Percentiles rank a stretch among this genome's conserved stretches.
phyloP scores from a whole-genome alignment of 1,140 invertebrate genomes.

The Steinernema khuongi region DNA sequence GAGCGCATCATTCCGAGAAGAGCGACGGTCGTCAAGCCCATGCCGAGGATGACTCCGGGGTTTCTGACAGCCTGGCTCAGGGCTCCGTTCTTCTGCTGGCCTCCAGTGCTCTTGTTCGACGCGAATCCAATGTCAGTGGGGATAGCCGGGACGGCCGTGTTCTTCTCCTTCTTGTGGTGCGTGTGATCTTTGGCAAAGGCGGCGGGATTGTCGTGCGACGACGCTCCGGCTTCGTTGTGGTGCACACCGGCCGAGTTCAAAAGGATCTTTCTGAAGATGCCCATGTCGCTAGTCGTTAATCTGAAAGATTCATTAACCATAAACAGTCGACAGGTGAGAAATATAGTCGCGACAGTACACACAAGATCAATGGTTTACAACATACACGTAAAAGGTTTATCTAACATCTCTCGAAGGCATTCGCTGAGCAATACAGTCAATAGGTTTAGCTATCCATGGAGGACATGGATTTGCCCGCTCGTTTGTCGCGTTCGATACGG shows the following conservation, averaged over 20 bases:
- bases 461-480: conserved; percentile 28
- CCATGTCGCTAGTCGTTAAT: conserved; percentile 21
- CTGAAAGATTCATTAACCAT: background rate
- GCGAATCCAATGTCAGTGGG: conserved; percentile 46
- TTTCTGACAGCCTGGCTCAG: conserved; percentile 33
- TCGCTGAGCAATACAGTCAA: conserved; percentile 19
- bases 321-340: conserved; percentile 10
- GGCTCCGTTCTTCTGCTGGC: conserved; percentile 25
- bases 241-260: conserved; percentile 18
- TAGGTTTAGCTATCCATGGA: conserved; percentile 15
- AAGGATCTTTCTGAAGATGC: conserved; percentile 33
- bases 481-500: conserved; percentile 34
- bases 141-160: conserved; percentile 33
- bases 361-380: background rate
- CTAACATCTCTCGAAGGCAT: background rate
- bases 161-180: background rate
- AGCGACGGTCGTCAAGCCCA: conserved; percentile 45
- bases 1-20: conserved; percentile 41
- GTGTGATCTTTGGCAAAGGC: background rate
- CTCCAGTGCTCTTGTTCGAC: conserved; percentile 29
- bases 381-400: background rate
- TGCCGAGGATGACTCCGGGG: conserved; percentile 43
- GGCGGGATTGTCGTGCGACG: background rate
- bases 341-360: conserved; percentile 1
- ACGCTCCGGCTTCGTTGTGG: background rate